Base-by-base conservation (phyloP, 2,888 invertebrate species). In the Caenorhabditis japonica region DNA sequence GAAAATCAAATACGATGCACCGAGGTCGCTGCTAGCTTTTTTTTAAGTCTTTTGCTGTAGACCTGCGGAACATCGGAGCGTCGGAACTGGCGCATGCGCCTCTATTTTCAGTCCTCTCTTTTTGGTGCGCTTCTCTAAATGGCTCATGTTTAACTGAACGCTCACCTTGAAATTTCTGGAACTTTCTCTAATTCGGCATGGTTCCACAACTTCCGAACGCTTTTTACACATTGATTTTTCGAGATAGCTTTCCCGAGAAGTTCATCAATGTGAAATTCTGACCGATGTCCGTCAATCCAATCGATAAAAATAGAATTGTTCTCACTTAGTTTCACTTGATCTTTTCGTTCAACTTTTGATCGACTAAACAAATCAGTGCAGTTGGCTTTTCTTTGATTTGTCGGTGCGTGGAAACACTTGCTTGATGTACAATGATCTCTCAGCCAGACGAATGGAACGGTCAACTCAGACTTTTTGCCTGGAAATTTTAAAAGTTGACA, bases 391-490 rank as follows among this genome's bases (percentile, higher is more conserved):
- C 86, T 62, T 59, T 86, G 86, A 62, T 82, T 81, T 10, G 86
- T 86, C 5, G 79, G 49, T 17, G 43, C 70, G 52, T 86, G 79
- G 61, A 78, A 86, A 23, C 59, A 72, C 4, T 64, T 62, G 12
- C 51, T 19, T 1, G 66, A 64, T n/a, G 77, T 43, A 46, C 86
- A 85, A 53, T 85, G 85, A 62, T 85, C 85, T 27, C 85, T 58
- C 4, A 85, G 69, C 85, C 85, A 85, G 8, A 84, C 82, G 3
- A 85, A 61, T 1, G 85, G 85, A 21, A 85, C 56, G n/a, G 72
- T 53, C 8, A 83, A 51, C 44, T 71, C 51, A 12, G 53, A 27
- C 7, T 33, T 13, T n/a, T 43, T 44, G 1, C 51, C 68, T 59
- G 23, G 1, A 36, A 30, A 27, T 36, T n/a, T 15, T n/a, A 34